These are phyloP conservation scores for Hephaestus fuliginosus DNA, from an alignment of 2,797 vertebrate species.

Conservation along the genomic window DNA sequence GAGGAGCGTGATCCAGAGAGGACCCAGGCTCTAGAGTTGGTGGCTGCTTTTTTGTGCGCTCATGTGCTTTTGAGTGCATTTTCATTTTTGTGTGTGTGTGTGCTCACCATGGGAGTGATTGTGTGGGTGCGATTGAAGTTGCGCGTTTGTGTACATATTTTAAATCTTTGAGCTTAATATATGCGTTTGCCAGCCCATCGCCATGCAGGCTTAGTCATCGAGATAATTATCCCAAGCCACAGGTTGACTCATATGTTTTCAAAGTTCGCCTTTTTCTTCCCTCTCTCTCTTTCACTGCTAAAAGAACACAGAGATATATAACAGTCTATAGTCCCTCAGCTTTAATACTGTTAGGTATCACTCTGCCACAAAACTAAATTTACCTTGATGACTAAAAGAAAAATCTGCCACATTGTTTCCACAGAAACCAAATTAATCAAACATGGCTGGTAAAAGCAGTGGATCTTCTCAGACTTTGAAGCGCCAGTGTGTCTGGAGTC, in stretches of 20 bases:
- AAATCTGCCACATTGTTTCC: slow-evolving; percentile 45
- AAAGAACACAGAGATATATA: slow-evolving; percentile 49
- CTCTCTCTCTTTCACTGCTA: slow-evolving; percentile 42
- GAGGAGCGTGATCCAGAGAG: slow-evolving; percentile 69
- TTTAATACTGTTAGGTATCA: slow-evolving; percentile 51
- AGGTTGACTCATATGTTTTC: slow-evolving; percentile 88
- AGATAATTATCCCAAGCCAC: slow-evolving; percentile 83
- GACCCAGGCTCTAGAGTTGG: slow-evolving; percentile 41
- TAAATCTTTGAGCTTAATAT: slow-evolving; percentile 58
- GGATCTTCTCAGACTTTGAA: slow-evolving; percentile 19
- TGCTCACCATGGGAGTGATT: slow-evolving; percentile 25
- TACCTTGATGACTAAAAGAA: slow-evolving; percentile 60
- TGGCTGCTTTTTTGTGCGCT: slow-evolving; percentile 39
- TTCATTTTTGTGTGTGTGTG: background rate
- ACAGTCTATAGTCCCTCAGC: slow-evolving; percentile 31
- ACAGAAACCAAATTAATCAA: slow-evolving; percentile 55
- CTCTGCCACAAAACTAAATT: slow-evolving; percentile 55
- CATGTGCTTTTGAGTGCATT: slow-evolving; percentile 22
- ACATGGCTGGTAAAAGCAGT: slow-evolving; percentile 17
- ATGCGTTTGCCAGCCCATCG: slow-evolving; percentile 67
- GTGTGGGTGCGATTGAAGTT: slow-evolving; percentile 53
- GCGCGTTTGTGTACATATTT: slow-evolving; percentile 60
- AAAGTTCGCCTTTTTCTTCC: slow-evolving; percentile 67
- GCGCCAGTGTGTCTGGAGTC: slow-evolving; percentile 35
- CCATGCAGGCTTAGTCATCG: slow-evolving; percentile 82